Evolutionary conservation across 2,113 vertebrate species (phyloP).

Genomic region (Garra rufa): DNA sequence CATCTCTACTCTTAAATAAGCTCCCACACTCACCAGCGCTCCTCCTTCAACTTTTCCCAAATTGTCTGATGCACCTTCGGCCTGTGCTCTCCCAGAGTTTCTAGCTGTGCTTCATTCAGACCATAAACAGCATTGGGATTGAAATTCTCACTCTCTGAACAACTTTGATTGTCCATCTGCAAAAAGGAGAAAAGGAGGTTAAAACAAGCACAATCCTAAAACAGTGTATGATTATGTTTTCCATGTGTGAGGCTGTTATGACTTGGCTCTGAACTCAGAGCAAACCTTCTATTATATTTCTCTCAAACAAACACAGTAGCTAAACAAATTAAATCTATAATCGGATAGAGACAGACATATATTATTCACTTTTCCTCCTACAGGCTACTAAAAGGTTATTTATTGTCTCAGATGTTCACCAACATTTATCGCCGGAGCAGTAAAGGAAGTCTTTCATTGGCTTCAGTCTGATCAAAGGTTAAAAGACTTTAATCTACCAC

Average conservation of each 20-base stretch:
- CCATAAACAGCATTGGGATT: not conserved
- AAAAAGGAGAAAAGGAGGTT: not conserved
- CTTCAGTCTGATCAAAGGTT: not conserved
- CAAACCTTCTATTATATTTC: not conserved
- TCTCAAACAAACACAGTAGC: not conserved
- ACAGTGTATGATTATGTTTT: not conserved
- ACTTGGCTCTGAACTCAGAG: not conserved
- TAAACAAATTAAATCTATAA: not conserved
- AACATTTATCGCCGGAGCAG: not conserved
- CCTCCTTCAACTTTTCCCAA: slow-evolving; percentile 54
- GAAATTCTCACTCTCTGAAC: not conserved
- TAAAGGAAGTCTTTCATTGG: not conserved
- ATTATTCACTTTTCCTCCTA: not conserved
- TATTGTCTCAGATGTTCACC: not conserved
- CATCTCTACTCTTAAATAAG: slow-evolving; percentile 14
- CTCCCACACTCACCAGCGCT: slow-evolving; percentile 62
- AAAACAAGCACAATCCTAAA: not conserved
- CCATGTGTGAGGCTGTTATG: not conserved
- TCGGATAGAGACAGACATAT: not conserved
- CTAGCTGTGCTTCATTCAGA: slow-evolving; percentile 61
- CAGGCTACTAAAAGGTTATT: not conserved
- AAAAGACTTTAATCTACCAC: slow-evolving; percentile 18
- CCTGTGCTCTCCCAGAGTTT: slow-evolving; percentile 60
- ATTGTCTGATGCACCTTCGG: slow-evolving; percentile 48
- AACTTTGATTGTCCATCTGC: slow-evolving; percentile 36